Conservation (phyloP, 2,888 invertebrate species). For the Eugnorisma glareosa region DNA sequence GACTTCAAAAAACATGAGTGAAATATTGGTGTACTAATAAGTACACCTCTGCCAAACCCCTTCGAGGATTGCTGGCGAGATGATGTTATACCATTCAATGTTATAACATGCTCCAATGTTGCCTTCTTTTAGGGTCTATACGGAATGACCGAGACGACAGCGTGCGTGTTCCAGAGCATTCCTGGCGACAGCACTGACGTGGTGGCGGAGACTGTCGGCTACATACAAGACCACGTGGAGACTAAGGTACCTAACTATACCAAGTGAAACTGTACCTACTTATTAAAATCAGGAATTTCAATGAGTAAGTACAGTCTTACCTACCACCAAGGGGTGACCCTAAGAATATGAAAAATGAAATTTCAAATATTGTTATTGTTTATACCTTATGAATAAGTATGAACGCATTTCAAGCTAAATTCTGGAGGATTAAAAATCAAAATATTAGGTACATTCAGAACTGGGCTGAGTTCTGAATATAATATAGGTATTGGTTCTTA, state of each 20-base stretch:
- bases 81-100: too few species aligned
- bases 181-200: conserved; percentile 87
- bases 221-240: conserved; percentile 91
- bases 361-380: not conserved
- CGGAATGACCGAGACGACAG: conserved; percentile 92
- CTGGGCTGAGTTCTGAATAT: too few species aligned
- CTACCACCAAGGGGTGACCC: not conserved
- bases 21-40: too few species aligned
- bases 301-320: too few species aligned
- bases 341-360: not conserved
- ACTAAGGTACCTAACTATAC: conserved; percentile 82
- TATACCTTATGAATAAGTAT: not conserved
- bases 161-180: conserved; percentile 90
- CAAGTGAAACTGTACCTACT: not conserved
- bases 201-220: conserved; percentile 91
- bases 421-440: not conserved
- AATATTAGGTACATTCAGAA: not conserved
- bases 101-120: not conserved
- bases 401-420: not conserved
- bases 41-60: too few species aligned
- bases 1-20: too few species aligned
- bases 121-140: conserved; percentile 88
- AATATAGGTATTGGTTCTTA: too few species aligned
- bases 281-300: too few species aligned
- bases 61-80: too few species aligned